Evolutionary conservation across 2,113 vertebrate genomes (phyloP).

Genomic region (Meleagris gallopavo): DNA sequence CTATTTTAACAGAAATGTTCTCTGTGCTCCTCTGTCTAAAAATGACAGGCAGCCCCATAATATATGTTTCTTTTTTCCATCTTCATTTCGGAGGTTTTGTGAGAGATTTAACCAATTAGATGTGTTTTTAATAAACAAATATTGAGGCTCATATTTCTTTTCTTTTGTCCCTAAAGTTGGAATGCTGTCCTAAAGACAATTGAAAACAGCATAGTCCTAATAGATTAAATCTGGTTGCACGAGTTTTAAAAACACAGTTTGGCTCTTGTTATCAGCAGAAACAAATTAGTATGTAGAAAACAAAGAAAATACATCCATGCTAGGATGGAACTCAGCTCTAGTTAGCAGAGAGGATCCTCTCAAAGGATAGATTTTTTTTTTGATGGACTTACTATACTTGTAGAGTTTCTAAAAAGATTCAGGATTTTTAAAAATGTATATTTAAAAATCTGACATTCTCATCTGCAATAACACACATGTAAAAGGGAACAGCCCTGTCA

Average conservation of each 20-base stretch:
- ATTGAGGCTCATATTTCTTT: constrained; percentile 28
- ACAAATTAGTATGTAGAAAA: constrained; percentile 5
- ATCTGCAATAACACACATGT: neutral
- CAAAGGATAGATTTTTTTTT: neutral
- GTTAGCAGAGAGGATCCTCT: neutral
- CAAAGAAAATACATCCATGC: neutral
- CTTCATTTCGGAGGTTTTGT: constrained; percentile 26
- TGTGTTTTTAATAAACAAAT: constrained; percentile 57
- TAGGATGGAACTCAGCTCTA: neutral
- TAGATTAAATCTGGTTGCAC: constrained; percentile 61
- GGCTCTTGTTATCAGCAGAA: constrained; percentile 58
- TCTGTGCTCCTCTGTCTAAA: neutral
- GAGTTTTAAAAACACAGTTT: constrained; percentile 54
- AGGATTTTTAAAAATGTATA: neutral
- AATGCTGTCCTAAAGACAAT: constrained; percentile 57
- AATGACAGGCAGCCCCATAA: neutral
- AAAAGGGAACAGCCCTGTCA: neutral
- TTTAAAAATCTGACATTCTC: neutral
- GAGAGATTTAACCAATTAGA: constrained; percentile 42
- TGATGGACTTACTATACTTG: neutral
- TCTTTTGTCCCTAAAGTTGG: constrained; percentile 50
- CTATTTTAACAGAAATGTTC: neutral
- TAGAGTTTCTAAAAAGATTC: neutral
- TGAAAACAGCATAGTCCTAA: constrained; percentile 44
- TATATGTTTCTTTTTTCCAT: neutral